A percentile compares a stretch with the other conserved stretches of the same genome.
These are phyloP conservation scores for Nephila pilipes DNA, from an alignment of 1,140 invertebrate genomes.

Conservation along the genomic window DNA sequence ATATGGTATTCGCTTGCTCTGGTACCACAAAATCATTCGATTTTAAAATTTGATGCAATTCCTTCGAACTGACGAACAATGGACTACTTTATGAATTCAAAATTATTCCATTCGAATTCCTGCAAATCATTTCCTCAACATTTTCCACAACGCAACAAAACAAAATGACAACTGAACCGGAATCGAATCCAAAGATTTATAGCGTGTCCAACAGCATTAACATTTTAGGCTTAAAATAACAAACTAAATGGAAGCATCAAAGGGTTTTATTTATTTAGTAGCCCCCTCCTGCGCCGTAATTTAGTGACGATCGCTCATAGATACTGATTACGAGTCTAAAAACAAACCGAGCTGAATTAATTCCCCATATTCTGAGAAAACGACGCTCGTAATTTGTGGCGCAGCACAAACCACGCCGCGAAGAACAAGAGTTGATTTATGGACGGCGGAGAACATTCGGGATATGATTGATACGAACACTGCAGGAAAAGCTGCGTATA, in stretches of 20 bases:
- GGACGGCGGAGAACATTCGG: background rate
- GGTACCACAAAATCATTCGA: no score
- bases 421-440: conserved; percentile 60
- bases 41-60: no score
- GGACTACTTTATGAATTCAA: no score
- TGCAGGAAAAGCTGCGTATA: conserved; percentile 45
- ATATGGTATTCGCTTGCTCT: no score
- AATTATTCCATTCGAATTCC: no score
- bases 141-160: no score
- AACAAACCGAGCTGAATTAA: background rate
- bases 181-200: background rate
- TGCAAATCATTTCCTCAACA: no score
- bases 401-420: background rate
- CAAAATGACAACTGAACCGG: background rate
- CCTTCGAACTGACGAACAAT: no score
- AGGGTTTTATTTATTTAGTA: no score
- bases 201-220: background rate
- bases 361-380: background rate
- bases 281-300: no score
- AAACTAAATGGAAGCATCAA: no score
- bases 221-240: background rate
- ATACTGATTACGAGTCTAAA: background rate
- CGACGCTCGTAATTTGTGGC: conserved; percentile 35
- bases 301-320: background rate
- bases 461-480: conserved; percentile 52